phyloP scores from a whole-genome alignment of 2,113 vertebrate species.

The Eurypyga helias region DNA sequence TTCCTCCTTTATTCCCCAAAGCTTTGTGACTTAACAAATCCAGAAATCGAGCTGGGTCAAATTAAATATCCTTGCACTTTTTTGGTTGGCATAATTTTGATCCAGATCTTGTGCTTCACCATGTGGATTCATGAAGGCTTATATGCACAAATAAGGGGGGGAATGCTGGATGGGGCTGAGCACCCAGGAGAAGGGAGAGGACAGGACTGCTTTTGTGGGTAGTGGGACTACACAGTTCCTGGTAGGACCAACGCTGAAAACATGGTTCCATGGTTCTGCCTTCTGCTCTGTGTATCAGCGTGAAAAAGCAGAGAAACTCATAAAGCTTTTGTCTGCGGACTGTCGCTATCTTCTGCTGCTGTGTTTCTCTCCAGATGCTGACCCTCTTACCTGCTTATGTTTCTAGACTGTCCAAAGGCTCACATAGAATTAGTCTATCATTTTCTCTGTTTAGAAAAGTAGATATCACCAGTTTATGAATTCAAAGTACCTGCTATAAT shows the following conservation, averaged over 20 bases:
- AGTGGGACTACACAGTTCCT: neutral
- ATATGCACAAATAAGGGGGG: neutral
- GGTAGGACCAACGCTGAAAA: neutral
- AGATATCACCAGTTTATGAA: neutral
- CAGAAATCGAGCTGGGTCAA: neutral
- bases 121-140: neutral
- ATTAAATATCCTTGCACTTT: neutral
- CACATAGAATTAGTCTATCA: neutral
- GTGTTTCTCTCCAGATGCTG: neutral
- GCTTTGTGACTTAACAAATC: neutral
- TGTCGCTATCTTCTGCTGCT: neutral
- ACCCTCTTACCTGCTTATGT: neutral
- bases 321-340: neutral
- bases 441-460: neutral
- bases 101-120: neutral
- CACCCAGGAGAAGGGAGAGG: neutral
- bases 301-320: neutral
- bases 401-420: neutral
- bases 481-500: neutral
- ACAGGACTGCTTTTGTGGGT: neutral
- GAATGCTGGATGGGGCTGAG: neutral
- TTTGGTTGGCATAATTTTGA: neutral
- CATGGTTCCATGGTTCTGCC: neutral
- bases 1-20: neutral
- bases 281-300: neutral